A percentile compares a stretch with the other conserved stretches of the same genome.
Evolutionary conservation across 2,113 vertebrate genomes (phyloP).

Genomic region (Gallinago undulata): DNA sequence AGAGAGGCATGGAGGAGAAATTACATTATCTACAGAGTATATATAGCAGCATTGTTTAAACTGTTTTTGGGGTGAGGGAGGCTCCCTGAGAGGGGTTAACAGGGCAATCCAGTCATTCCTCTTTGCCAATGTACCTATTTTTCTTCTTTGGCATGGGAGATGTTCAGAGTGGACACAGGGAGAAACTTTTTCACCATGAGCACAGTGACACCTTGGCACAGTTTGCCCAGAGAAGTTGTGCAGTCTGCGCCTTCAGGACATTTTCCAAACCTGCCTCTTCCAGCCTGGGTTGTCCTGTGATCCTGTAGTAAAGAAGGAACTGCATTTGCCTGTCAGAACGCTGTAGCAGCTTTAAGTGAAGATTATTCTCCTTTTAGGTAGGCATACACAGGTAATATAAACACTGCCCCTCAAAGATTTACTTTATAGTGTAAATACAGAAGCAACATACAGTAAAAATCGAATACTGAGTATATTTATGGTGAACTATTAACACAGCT

Average conservation of each 20-base stretch:
- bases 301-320: not conserved
- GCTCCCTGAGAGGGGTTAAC: not conserved
- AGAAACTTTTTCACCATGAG: not conserved
- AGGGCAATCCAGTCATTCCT: not conserved
- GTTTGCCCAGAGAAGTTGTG: not conserved
- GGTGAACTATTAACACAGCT: not conserved
- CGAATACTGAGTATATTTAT: not conserved
- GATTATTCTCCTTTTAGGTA: not conserved
- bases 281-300: not conserved
- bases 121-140: not conserved
- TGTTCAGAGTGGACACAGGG: not conserved
- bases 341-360: not conserved
- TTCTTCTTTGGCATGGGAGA: not conserved
- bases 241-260: not conserved
- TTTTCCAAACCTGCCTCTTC: not conserved
- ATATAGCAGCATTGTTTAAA: not conserved
- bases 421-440: not conserved
- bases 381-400: not conserved
- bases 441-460: not conserved
- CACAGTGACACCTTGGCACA: not conserved
- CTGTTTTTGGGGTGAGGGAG: accelerated
- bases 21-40: not conserved
- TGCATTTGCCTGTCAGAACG: not conserved
- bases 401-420: not conserved
- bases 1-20: not conserved